phyloP scores from a whole-genome alignment of 2,888 invertebrate genomes.

The Onthophagus sagittarius region DNA sequence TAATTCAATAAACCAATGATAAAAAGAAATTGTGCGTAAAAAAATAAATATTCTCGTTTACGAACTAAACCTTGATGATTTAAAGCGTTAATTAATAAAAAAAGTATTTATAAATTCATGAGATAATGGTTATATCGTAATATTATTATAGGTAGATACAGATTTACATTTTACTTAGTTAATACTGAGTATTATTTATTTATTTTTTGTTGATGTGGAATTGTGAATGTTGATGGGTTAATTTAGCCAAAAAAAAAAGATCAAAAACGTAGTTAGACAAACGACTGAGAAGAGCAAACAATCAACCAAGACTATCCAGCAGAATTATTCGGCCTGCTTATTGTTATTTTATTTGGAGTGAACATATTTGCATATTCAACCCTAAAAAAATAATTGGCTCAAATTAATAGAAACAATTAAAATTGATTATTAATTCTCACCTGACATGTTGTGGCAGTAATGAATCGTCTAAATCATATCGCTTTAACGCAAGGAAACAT shows the following conservation, averaged over 20 bases:
- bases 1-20: neutral
- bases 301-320: conserved; percentile 37
- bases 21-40: neutral
- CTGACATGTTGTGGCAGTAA: conserved; percentile 62
- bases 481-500: conserved; percentile 62
- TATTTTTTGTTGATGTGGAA: neutral
- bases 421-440: conserved; percentile 41
- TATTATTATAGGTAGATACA: too few species aligned
- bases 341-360: conserved; percentile 65
- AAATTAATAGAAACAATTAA: conserved; percentile 7
- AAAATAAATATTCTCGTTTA: neutral
- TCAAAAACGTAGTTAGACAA: neutral
- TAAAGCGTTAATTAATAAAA: neutral
- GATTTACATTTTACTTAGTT: neutral
- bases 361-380: conserved; percentile 67
- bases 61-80: neutral
- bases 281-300: too few species aligned
- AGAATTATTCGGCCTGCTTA: conserved; percentile 45
- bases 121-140: too few species aligned
- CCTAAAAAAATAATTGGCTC: conserved; percentile 46
- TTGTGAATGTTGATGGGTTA: neutral
- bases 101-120: too few species aligned
- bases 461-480: conserved; percentile 61
- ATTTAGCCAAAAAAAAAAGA: neutral
- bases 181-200: neutral